These are phyloP conservation scores for Oxycera nigricornis DNA, from an alignment of 2,888 invertebrate genomes.

Conservation along the genomic window DNA sequence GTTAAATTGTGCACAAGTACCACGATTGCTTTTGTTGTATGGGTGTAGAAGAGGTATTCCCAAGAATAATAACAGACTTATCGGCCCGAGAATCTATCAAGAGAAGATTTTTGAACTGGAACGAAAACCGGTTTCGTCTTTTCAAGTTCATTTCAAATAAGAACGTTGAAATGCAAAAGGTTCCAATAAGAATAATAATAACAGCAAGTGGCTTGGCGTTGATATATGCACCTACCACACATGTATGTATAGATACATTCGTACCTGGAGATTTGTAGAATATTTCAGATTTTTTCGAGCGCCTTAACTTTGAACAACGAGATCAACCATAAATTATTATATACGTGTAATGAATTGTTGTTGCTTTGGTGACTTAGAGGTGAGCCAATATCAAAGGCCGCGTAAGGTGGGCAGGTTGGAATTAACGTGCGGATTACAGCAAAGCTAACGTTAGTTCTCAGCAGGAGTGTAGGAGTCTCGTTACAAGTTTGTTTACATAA, in stretches of 20 bases:
- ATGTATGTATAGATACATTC: neutral
- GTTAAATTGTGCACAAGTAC: neutral
- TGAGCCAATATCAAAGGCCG: neutral
- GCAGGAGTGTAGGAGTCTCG: neutral
- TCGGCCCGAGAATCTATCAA: slow-evolving; percentile 5
- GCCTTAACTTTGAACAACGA: slow-evolving; percentile 2
- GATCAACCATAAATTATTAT: slow-evolving; percentile 7
- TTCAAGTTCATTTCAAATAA: slow-evolving; percentile 36
- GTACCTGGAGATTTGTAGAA: too few relatives aligned
- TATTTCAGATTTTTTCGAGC: neutral
- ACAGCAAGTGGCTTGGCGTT: slow-evolving; percentile 14
- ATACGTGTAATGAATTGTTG: neutral
- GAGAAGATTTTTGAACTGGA: slow-evolving; percentile 36
- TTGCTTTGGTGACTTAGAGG: neutral
- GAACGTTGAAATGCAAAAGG: slow-evolving; percentile 6
- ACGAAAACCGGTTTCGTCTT: slow-evolving; percentile 22
- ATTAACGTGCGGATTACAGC: slow-evolving; percentile 1
- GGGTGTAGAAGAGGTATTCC: neutral
- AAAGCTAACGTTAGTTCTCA: slow-evolving; percentile 13
- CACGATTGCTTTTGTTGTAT: neutral
- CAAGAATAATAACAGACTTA: neutral
- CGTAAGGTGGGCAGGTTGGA: neutral
- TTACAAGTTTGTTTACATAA: neutral
- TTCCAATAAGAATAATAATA: neutral
- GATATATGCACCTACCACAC: neutral